These are phyloP conservation scores for Aphelinus atriplicis DNA, from an alignment of 1,140 invertebrate genomes.

Conservation along the genomic window DNA sequence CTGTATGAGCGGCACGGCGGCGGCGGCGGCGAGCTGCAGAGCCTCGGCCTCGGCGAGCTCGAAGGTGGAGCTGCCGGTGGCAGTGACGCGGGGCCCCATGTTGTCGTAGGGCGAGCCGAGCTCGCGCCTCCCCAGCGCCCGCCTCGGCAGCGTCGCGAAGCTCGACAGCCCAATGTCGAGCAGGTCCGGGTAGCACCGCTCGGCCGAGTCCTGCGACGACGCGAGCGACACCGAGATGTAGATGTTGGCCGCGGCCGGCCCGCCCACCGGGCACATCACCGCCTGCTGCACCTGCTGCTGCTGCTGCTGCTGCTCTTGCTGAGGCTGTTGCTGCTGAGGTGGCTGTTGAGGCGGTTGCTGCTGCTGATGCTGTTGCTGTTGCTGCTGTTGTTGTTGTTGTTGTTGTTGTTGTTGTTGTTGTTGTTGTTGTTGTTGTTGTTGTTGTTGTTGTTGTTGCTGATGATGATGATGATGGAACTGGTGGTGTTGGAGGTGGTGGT, in stretches of 20 bases:
- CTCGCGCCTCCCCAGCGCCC: slow-evolving; percentile 55
- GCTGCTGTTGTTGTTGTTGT: not conserved
- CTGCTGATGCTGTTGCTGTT: too few species aligned
- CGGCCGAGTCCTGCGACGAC: slow-evolving; percentile 68
- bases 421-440: too few species aligned
- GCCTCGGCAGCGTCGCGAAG: slow-evolving; percentile 73
- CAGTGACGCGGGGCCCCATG: slow-evolving; percentile 88
- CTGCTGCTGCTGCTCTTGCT: too few species aligned
- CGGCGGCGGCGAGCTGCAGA: slow-evolving; percentile 57
- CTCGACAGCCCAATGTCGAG: slow-evolving; percentile 69
- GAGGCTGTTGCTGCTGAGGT: not conserved
- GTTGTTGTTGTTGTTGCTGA: not conserved
- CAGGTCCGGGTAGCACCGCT: slow-evolving; percentile 79
- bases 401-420: not conserved
- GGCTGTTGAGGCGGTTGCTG: not conserved
- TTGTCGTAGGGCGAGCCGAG: slow-evolving; percentile 79
- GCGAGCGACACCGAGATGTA: slow-evolving; percentile 77
- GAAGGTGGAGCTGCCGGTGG: slow-evolving; percentile 83
- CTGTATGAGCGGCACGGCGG: slow-evolving; percentile 66
- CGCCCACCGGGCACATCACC: slow-evolving; percentile 60
- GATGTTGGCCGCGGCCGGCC: slow-evolving; percentile 70
- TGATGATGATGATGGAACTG: not conserved
- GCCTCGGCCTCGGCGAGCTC: slow-evolving; percentile 73
- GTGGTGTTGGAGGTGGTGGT: slow-evolving; percentile 72
- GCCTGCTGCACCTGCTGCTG: not conserved